These are phyloP conservation scores for Sarcophaga rosellei DNA, from an alignment of 2,888 invertebrate genomes.

Conservation along the genomic window DNA sequence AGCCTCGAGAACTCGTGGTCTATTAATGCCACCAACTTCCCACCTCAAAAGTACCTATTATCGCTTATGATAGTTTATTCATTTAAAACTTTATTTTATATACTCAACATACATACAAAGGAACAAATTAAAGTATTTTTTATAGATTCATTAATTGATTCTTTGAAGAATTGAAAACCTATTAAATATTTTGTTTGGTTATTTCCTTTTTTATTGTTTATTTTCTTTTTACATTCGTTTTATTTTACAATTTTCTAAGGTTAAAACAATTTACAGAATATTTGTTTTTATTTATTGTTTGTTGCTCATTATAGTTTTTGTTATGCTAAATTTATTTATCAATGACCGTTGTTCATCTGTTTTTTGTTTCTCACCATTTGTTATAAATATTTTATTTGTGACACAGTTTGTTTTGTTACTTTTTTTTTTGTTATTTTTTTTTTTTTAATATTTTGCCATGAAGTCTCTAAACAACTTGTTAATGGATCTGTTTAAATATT, in stretches of 20 bases:
- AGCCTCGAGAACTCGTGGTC: too few relatives aligned
- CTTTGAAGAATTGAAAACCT: too few relatives aligned
- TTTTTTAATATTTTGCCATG: not conserved
- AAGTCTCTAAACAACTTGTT: not conserved
- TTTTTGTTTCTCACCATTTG: not conserved
- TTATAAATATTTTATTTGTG: not conserved
- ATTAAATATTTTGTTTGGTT: not conserved
- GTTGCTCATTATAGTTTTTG: not conserved
- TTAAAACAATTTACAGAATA: constrained; percentile 2
- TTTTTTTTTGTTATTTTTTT: too few relatives aligned
- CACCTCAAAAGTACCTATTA: too few relatives aligned
- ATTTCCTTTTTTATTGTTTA: not conserved
- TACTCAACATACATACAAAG: too few relatives aligned
- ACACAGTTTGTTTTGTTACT: not conserved
- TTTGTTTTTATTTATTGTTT: not conserved
- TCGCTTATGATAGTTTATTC: too few relatives aligned
- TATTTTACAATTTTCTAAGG: not conserved
- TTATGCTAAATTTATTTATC: not conserved
- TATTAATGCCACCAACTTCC: too few relatives aligned
- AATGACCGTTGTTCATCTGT: not conserved
- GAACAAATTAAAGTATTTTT: too few relatives aligned
- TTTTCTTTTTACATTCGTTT: not conserved
- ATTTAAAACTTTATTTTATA: too few relatives aligned
- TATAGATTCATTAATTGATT: too few relatives aligned
- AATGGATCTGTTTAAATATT: not conserved